Evolutionary conservation across 2,113 vertebrate genomes (phyloP), one percentile per base, ranked within the genome.

Genomic region (Chinchilla lanigera): DNA sequence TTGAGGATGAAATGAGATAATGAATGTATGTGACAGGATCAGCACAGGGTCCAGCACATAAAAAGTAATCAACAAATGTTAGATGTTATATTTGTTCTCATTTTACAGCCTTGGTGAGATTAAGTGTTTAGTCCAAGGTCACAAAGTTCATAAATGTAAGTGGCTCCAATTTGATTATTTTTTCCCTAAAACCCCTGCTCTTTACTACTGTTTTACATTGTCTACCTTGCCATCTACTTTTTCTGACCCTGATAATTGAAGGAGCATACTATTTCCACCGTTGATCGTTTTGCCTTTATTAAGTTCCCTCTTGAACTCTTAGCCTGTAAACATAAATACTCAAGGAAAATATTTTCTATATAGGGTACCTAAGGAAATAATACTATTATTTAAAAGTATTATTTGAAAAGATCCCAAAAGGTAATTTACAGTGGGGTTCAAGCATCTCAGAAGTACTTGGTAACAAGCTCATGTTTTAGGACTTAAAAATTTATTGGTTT

Each of bases 1-100:
- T 94, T 89, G 80, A 95, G 86, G 83, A 78, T 71, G 82, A 90
- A 96, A 97, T 88, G 91, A 87, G 91, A 89, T 93, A 93, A 91
- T 69, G 54, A 95, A 94, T 47, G 54, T 78, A 80, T 16, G 41
- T 85, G 91, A 93, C 82, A 83, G 86, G 94, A 91, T 95, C 89
- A 97, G 93, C 54, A 7, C 47, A 80, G 73, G 67, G 86, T 14
- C 83, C 78, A 86, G 82, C 52, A 69, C 78, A 75, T 4, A 56
- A 63, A 86, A 95, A 89, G 83, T 58, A 58, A 60, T 80, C 86
- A 86, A 90, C 94, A 92, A 92, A 86, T 44, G 47, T 65, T 90
- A 58, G 84, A 95, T 86, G 52, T 56, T 85, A 8, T 69, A 60
- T 91, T 89, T 67, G 47, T 60, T 86, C 93, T 96, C 85, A 50